A percentile compares a stretch with the other conserved stretches of the same genome.
Conservation (phyloP, 2,888 invertebrate species). For the Oeneis ivallda region DNA sequence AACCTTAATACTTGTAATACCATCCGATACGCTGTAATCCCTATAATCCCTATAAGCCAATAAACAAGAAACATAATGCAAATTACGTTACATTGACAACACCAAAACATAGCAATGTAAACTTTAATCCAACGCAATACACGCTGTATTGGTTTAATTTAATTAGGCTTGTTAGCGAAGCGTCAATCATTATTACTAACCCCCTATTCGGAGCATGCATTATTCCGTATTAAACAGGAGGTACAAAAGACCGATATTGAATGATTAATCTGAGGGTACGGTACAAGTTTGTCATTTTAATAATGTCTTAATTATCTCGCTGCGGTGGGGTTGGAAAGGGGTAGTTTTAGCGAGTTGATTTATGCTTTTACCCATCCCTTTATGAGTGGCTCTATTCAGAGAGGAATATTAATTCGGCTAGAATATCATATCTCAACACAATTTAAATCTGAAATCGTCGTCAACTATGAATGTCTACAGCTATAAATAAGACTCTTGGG, state of each 20-base stretch:
- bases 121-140: neutral
- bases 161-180: conserved; percentile 15
- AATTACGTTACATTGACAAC: neutral
- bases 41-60: conserved; percentile 2
- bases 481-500: no score
- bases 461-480: neutral
- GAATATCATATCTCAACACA: neutral
- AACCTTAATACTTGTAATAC: neutral
- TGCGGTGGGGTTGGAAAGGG: neutral
- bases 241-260: conserved; percentile 19
- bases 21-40: neutral
- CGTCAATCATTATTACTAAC: conserved; percentile 18
- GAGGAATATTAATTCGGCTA: neutral
- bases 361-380: neutral
- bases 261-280: conserved; percentile 13
- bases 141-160: conserved; percentile 7
- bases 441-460: neutral
- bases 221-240: conserved; percentile 10
- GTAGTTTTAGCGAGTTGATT: conserved; percentile 20
- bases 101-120: neutral
- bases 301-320: conserved; percentile 18
- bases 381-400: neutral
- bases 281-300: conserved; percentile 16
- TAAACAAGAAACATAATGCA: conserved; percentile 2
- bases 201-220: conserved; percentile 15